These are phyloP conservation scores for Spinus olivaceus DNA, from an alignment of 2,797 vertebrate genomes.

Conservation along the genomic window DNA sequence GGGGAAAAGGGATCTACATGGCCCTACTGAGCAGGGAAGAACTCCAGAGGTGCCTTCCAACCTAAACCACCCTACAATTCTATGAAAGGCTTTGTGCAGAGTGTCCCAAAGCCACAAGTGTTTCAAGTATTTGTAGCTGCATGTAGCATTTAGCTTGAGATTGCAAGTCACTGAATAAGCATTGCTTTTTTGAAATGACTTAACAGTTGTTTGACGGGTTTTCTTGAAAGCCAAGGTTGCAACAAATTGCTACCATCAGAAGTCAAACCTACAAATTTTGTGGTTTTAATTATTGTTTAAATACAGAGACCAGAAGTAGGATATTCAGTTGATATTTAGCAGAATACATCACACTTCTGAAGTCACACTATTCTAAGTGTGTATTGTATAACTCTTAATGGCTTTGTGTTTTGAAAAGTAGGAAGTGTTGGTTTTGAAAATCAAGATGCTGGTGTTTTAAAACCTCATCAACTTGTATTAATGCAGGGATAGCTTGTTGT, in stretches of 20 bases:
- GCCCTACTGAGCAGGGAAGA: background rate
- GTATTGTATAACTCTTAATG: background rate
- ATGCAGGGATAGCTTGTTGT: background rate
- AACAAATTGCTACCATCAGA: background rate
- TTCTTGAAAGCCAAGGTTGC: background rate
- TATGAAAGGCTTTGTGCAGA: background rate
- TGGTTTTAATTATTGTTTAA: background rate
- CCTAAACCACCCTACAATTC: background rate
- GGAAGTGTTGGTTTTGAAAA: background rate
- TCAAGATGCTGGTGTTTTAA: background rate
- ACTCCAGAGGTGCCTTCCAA: background rate
- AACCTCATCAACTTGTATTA: background rate
- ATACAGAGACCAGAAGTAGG: background rate
- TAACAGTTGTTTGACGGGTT: background rate
- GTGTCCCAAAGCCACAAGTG: background rate
- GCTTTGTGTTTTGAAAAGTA: background rate
- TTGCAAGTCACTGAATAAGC: background rate
- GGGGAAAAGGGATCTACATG: background rate
- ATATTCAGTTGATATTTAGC: background rate
- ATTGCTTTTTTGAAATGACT: background rate
- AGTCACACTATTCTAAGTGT: background rate
- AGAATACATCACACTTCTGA: background rate
- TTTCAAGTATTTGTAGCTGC: background rate
- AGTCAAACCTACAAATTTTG: background rate
- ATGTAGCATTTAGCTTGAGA: background rate